Evolutionary conservation across 2,113 vertebrate species (phyloP).

Genomic region (Cheilinus undulatus): DNA sequence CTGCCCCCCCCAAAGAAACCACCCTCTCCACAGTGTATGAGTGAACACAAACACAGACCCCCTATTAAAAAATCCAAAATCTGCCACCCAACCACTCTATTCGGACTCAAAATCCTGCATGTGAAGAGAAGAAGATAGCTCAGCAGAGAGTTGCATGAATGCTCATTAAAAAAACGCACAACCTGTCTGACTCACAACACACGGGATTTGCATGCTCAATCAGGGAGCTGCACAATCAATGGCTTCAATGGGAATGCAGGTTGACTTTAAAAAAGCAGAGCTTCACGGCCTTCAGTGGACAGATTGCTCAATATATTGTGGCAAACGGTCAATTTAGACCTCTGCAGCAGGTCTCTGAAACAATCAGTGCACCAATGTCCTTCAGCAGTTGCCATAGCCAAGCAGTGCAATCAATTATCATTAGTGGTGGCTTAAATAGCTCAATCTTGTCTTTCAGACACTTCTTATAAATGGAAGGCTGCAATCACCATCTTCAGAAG

Average conservation of each 20-base stretch:
- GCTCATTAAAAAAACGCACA: constrained; percentile 50
- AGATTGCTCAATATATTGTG: constrained; percentile 21
- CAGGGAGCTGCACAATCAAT: constrained; percentile 55
- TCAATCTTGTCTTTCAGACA: constrained; percentile 9
- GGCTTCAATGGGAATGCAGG: constrained; percentile 44
- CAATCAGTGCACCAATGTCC: constrained; percentile 49
- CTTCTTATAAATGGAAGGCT: constrained; percentile 49
- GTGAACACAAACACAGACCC: constrained; percentile 69
- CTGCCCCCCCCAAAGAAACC: constrained; percentile 68
- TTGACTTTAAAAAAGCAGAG: constrained; percentile 15
- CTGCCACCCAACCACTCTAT: constrained; percentile 69
- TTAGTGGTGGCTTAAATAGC: constrained; percentile 27
- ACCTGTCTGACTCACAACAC: constrained; percentile 60
- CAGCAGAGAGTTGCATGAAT: constrained; percentile 42
- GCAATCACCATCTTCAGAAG: constrained; percentile 1
- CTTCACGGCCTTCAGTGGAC: constrained; percentile 24
- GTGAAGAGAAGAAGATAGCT: constrained; percentile 24
- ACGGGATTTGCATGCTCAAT: constrained; percentile 74
- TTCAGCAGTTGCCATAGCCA: constrained; percentile 34
- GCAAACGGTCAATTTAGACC: constrained; percentile 37
- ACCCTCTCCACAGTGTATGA: constrained; percentile 70
- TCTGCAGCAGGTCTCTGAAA: constrained; percentile 46
- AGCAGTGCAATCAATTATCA: constrained; percentile 43
- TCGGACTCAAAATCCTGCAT: constrained; percentile 54
- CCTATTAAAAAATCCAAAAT: constrained; percentile 73